Percentiles rank a stretch among this genome's conserved stretches.
Conservation (phyloP, 2,888 invertebrate genomes). For the Anagyrus pseudococci region DNA sequence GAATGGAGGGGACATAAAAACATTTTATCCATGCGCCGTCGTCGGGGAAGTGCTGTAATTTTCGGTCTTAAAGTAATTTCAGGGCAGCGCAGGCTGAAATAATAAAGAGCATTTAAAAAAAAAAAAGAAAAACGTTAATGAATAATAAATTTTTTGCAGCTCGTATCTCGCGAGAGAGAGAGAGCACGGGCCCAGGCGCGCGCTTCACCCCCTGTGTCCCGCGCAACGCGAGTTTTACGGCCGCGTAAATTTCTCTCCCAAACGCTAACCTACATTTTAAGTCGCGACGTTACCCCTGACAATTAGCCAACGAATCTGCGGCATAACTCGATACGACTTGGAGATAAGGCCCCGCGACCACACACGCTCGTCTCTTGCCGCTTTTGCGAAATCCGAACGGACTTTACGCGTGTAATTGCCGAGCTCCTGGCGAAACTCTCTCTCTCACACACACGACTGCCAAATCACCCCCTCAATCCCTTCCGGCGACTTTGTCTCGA, state of each 20-base stretch:
- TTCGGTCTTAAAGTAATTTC: too few species aligned
- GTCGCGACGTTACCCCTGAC: constrained; percentile 21
- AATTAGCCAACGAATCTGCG: constrained; percentile 21
- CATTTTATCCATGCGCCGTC: too few species aligned
- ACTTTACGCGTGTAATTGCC: constrained; percentile 11
- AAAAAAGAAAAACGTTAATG: constrained; percentile 34
- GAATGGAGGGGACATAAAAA: too few species aligned
- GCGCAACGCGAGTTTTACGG: constrained; percentile 23
- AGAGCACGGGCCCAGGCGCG: too few species aligned
- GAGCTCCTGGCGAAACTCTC: too few species aligned
- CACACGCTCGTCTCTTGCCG: constrained; percentile 16
- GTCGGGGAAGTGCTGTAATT: too few species aligned
- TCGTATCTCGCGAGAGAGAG: not conserved
- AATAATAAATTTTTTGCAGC: constrained; percentile 31
- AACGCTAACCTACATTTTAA: constrained; percentile 30
- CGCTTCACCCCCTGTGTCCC: not conserved
- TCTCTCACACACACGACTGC: too few species aligned
- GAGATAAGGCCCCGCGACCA: constrained; percentile 29
- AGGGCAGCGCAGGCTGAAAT: too few species aligned
- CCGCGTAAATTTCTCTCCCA: constrained; percentile 32
- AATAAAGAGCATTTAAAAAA: constrained; percentile 34
- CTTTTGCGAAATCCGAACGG: constrained; percentile 19
- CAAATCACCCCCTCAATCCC: too few species aligned
- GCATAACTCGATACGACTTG: constrained; percentile 25
- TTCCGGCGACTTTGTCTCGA: constrained; percentile 12